These are phyloP conservation scores for Ploceus nigricollis DNA, from an alignment of 2,113 vertebrate genomes.

Conservation along the genomic window DNA sequence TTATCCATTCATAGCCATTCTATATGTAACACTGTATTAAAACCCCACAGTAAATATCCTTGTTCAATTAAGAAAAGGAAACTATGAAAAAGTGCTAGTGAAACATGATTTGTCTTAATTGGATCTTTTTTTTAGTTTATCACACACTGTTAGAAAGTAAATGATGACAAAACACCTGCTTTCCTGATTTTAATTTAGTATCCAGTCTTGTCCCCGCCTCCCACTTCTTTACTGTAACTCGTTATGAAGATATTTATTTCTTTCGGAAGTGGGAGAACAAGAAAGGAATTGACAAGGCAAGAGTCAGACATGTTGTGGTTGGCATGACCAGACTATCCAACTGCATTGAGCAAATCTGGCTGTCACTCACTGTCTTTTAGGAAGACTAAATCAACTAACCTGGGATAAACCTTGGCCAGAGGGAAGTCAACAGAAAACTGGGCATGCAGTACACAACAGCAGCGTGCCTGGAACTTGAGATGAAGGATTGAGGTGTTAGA, in stretches of 20 bases:
- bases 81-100: background rate
- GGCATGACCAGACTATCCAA: background rate
- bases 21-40: background rate
- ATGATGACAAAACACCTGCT: background rate
- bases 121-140: background rate
- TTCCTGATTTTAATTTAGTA: background rate
- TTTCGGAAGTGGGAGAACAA: slow-evolving; percentile 8
- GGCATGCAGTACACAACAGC: background rate
- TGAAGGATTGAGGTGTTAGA: background rate
- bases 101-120: background rate
- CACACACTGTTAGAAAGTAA: background rate
- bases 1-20: background rate
- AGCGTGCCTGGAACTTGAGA: slow-evolving; percentile 34
- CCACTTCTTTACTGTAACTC: background rate
- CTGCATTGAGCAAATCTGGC: slow-evolving; percentile 1
- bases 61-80: background rate
- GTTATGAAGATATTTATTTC: slow-evolving; percentile 22
- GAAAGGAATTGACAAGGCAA: slow-evolving; percentile 34
- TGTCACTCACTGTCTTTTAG: background rate
- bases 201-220: background rate
- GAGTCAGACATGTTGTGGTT: background rate
- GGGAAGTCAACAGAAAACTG: background rate
- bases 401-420: background rate
- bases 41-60: background rate
- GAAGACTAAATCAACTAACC: slow-evolving; percentile 18